Conservation (phyloP, 2,113 vertebrate genomes). For the Pithys albifrons region DNA sequence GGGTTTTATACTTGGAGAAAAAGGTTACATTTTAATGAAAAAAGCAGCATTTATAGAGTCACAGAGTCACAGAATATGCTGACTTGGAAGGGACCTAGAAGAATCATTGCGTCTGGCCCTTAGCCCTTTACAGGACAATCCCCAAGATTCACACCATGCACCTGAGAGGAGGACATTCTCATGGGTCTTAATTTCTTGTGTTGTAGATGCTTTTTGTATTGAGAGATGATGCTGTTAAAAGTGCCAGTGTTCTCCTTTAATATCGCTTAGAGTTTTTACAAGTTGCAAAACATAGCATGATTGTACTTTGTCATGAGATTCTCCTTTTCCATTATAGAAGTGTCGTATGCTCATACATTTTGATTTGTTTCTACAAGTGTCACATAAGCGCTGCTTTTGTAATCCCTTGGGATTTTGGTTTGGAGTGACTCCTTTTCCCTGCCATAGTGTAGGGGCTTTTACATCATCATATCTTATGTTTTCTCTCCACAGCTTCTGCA, state of each 20-base stretch:
- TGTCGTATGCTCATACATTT: background rate
- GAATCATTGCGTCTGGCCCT: background rate
- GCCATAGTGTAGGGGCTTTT: background rate
- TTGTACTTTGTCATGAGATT: background rate
- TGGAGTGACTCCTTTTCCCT: background rate
- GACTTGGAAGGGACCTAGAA: background rate
- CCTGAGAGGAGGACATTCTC: background rate
- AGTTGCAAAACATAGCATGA: background rate
- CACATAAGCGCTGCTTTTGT: fast-evolving
- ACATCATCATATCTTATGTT: background rate
- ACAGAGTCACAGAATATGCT: background rate
- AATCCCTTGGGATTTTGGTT: background rate
- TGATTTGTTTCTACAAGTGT: background rate
- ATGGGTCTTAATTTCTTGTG: background rate
- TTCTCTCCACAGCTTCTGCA: slow-evolving; percentile 77
- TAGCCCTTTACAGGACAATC: background rate
- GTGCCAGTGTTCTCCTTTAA: background rate
- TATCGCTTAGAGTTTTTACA: background rate
- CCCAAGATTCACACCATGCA: background rate
- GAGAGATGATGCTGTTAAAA: background rate
- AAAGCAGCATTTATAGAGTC: background rate
- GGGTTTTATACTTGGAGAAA: background rate
- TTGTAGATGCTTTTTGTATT: background rate
- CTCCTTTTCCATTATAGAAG: background rate
- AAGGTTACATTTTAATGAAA: background rate